phyloP scores from a whole-genome alignment of 1,140 invertebrate species.

The Leptestheria dahalacensis region DNA sequence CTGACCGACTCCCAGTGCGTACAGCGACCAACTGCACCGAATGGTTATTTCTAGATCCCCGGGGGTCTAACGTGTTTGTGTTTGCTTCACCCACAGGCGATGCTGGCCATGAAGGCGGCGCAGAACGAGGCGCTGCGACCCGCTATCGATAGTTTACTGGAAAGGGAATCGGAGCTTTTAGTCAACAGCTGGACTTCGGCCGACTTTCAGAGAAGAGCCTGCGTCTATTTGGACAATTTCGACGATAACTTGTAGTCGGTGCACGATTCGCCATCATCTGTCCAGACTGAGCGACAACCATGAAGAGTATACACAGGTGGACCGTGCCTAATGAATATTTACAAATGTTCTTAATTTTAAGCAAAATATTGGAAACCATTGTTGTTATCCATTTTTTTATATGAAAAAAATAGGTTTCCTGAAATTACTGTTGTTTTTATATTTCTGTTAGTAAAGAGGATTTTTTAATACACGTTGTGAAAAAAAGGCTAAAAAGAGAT shows the following conservation, averaged over 20 bases:
- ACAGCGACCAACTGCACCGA: background rate
- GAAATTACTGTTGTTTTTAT: too few relatives aligned
- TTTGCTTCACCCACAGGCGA: conserved; percentile 31
- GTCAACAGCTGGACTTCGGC: conserved; percentile 46
- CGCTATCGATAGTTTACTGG: conserved; percentile 37
- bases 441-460: too few relatives aligned
- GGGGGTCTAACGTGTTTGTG: conserved; percentile 5
- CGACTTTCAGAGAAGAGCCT: conserved; percentile 35
- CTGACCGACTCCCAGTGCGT: background rate
- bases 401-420: too few relatives aligned
- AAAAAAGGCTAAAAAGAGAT: too few relatives aligned
- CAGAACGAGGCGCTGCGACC: conserved; percentile 35
- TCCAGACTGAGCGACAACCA: too few relatives aligned
- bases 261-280: too few relatives aligned
- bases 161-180: conserved; percentile 40
- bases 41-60: background rate
- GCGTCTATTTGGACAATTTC: background rate
- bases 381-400: too few relatives aligned
- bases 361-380: too few relatives aligned
- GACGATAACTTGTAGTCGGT: background rate
- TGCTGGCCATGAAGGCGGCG: conserved; percentile 42
- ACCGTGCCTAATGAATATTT: too few relatives aligned
- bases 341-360: background rate
- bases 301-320: too few relatives aligned
- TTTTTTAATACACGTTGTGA: too few relatives aligned